Percentiles rank a stretch among this genome's conserved stretches.
phyloP scores from a whole-genome alignment of 1,140 invertebrate species.

The Armadillidium nasatum region DNA sequence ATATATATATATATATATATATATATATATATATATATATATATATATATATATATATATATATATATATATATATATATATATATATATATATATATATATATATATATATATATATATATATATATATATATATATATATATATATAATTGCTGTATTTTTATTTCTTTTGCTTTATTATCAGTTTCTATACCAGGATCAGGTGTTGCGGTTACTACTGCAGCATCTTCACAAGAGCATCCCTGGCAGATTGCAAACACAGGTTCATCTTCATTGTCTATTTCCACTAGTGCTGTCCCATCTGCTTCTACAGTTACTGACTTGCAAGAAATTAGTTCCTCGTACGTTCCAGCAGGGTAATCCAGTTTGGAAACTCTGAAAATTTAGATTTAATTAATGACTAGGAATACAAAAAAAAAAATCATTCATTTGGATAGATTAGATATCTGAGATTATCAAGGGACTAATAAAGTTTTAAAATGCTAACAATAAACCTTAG shows the following conservation, averaged over 20 bases:
- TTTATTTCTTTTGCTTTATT: not conserved
- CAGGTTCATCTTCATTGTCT: conserved; percentile 45
- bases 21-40: conserved; percentile 9
- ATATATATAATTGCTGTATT: not conserved
- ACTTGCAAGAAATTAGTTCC: conserved; percentile 73
- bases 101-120: conserved; percentile 9
- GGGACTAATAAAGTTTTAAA: too few species aligned
- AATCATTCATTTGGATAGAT: too few species aligned
- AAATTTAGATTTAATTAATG: too few species aligned
- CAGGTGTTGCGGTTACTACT: conserved; percentile 32
- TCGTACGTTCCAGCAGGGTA: conserved; percentile 76
- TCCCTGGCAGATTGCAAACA: conserved; percentile 46
- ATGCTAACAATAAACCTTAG: too few species aligned
- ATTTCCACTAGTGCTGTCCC: conserved; percentile 43
- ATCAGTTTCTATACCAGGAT: conserved; percentile 24
- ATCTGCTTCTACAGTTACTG: conserved; percentile 50
- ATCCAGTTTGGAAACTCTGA: conserved; percentile 57
- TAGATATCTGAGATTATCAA: too few species aligned
- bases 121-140: conserved; percentile 19
- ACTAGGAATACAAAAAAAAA: too few species aligned
- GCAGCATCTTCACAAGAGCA: conserved; percentile 40
- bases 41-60: conserved; percentile 19
- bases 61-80: not conserved
- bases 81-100: not conserved
- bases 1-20: not conserved